A percentile compares a stretch with the other conserved stretches of the same genome.
These are phyloP conservation scores for Botrylloides violaceus DNA, from an alignment of 23 tunicate genomes.

Conservation along the genomic window DNA sequence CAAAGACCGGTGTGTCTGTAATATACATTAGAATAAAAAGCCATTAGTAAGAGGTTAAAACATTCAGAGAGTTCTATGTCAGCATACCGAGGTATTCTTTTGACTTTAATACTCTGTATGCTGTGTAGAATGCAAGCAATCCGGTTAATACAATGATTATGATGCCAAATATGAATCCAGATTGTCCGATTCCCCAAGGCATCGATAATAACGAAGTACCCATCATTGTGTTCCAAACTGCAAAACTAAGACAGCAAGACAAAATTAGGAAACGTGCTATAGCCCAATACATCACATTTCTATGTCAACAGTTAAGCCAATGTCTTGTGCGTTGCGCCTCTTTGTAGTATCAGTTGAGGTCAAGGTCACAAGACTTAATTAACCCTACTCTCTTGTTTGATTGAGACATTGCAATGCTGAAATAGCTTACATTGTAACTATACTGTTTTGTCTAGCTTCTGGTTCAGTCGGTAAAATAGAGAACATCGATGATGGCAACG, in stretches of 20 bases:
- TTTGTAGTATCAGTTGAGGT: no score
- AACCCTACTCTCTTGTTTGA: no score
- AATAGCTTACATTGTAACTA: conserved; percentile 86
- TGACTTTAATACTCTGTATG: conserved; percentile 64
- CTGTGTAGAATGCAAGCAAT: conserved; percentile 66
- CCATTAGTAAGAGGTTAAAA: background rate
- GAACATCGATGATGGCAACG: conserved; percentile 67
- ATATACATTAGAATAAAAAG: background rate
- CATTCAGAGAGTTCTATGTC: background rate
- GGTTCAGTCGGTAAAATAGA: conserved; percentile 44
- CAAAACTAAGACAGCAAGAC: conserved; percentile 37
- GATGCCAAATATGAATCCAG: conserved; percentile 81
- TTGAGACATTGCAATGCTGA: no score
- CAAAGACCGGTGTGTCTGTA: conserved; percentile 58
- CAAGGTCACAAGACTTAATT: no score
- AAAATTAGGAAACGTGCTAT: no score
- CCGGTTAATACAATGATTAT: conserved; percentile 48
- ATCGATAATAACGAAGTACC: conserved; percentile 92
- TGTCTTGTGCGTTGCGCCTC: no score
- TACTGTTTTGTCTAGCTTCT: conserved; percentile 60
- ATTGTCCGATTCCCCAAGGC: conserved; percentile 93
- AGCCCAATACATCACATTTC: no score
- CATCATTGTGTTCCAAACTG: conserved; percentile 99
- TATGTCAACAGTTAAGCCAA: no score
- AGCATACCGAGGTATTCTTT: conserved; percentile 47